Evolutionary conservation across 2,797 vertebrate species (phyloP).

Genomic region (Rhincodon typus): DNA sequence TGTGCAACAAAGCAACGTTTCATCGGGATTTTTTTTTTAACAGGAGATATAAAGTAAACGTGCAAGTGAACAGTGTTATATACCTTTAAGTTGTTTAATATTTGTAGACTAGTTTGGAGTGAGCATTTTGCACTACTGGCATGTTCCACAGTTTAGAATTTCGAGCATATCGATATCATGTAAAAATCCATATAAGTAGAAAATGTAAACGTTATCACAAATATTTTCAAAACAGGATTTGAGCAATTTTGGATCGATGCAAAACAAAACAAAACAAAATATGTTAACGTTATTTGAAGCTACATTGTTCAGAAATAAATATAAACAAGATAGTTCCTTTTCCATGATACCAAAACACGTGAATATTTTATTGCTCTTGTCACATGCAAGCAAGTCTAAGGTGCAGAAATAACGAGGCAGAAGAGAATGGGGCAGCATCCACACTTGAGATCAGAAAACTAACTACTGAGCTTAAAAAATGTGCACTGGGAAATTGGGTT

Average conservation of each 20-base stretch:
- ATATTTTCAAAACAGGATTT: not conserved
- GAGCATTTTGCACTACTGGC: too few species aligned
- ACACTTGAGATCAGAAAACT: not conserved
- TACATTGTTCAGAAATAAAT: not conserved
- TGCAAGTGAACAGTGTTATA: not conserved
- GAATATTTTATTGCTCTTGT: not conserved
- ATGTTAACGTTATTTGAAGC: too few species aligned
- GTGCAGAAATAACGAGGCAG: not conserved
- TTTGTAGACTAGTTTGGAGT: not conserved
- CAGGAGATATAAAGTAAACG: not conserved
- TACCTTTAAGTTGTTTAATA: not conserved
- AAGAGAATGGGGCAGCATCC: not conserved
- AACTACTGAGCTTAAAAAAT: not conserved
- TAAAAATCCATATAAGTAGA: not conserved
- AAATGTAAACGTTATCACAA: not conserved
- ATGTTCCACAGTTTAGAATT: not conserved
- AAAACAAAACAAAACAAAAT: not conserved
- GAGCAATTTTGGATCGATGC: not conserved
- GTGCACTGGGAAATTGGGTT: too few species aligned
- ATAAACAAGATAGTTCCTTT: too few species aligned
- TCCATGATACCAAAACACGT: not conserved
- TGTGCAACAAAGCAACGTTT: not conserved
- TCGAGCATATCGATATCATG: not conserved
- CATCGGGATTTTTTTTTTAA: not conserved
- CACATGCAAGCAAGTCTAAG: not conserved